Conservation (phyloP, 2,113 vertebrate species). For the Nothoprocta perdicaria region DNA sequence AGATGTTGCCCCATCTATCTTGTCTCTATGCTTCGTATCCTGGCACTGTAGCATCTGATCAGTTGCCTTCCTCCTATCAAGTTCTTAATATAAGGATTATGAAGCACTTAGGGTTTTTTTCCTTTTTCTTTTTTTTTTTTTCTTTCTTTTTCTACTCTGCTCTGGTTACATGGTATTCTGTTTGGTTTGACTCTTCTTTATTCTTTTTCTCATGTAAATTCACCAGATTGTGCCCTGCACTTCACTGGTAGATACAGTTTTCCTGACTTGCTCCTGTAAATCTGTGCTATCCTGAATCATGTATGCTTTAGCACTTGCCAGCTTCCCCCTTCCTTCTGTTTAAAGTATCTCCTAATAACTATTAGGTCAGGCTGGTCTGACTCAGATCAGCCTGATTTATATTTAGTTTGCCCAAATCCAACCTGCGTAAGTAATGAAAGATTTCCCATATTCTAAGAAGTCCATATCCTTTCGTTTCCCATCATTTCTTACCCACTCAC, state of each 20-base stretch:
- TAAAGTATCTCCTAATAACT: not conserved
- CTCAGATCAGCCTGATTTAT: not conserved
- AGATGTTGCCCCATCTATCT: not conserved
- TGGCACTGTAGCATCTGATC: not conserved
- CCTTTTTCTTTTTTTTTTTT: no score
- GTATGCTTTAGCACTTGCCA: not conserved
- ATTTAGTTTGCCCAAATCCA: conserved; percentile 1
- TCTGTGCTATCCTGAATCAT: not conserved
- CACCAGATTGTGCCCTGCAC: not conserved
- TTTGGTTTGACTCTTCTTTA: not conserved
- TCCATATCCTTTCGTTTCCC: not conserved
- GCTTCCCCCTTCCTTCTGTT: not conserved
- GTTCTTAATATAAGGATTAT: not conserved
- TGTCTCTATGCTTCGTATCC: not conserved
- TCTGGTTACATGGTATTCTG: not conserved
- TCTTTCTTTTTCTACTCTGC: no score
- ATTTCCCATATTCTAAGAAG: not conserved
- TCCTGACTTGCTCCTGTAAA: not conserved
- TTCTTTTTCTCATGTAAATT: not conserved
- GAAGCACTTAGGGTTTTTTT: no score
- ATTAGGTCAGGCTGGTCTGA: not conserved
- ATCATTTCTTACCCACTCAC: not conserved
- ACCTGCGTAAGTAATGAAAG: not conserved
- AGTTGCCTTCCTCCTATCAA: not conserved
- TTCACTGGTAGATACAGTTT: not conserved